Conservation (phyloP, 2,797 vertebrate species). For the Podarcis lilfordi region DNA sequence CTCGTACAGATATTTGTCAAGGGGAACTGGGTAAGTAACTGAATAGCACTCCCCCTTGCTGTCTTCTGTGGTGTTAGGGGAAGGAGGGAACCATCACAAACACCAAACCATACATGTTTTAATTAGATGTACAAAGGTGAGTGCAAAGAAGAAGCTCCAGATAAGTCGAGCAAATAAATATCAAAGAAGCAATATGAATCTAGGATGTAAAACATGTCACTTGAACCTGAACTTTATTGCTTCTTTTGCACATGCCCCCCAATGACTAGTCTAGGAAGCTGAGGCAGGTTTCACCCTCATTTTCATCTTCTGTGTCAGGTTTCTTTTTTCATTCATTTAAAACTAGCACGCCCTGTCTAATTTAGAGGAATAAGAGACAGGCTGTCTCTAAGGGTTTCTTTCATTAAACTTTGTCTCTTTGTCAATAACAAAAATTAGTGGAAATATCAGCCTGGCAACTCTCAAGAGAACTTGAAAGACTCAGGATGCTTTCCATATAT, state of each 20-base stretch:
- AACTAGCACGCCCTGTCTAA: slow-evolving; percentile 28
- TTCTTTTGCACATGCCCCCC: slow-evolving; percentile 55
- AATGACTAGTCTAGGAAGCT: slow-evolving; percentile 43
- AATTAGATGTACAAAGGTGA: not conserved
- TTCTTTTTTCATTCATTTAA: slow-evolving; percentile 32
- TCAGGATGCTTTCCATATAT: slow-evolving; percentile 27
- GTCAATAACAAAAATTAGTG: slow-evolving; percentile 51
- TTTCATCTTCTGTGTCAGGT: slow-evolving; percentile 38
- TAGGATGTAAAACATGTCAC: slow-evolving; percentile 27
- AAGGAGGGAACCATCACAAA: not conserved
- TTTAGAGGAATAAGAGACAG: slow-evolving; percentile 45
- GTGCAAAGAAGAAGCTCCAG: not conserved
- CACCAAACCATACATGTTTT: not conserved
- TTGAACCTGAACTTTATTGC: slow-evolving; percentile 39
- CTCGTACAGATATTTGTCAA: slow-evolving; percentile 90
- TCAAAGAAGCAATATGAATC: slow-evolving; percentile 53
- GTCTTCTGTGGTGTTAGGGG: too few relatives aligned
- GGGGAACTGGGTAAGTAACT: slow-evolving; percentile 86
- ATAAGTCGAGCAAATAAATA: slow-evolving; percentile 10
- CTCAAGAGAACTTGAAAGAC: slow-evolving; percentile 49
- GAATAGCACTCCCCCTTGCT: not conserved
- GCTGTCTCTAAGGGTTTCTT: slow-evolving; percentile 46
- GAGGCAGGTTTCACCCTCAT: slow-evolving; percentile 37
- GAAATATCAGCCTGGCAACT: slow-evolving; percentile 46
- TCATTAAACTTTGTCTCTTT: slow-evolving; percentile 63